Base-by-base conservation (phyloP, 2,888 invertebrate species). In the Morinoia aosen region DNA sequence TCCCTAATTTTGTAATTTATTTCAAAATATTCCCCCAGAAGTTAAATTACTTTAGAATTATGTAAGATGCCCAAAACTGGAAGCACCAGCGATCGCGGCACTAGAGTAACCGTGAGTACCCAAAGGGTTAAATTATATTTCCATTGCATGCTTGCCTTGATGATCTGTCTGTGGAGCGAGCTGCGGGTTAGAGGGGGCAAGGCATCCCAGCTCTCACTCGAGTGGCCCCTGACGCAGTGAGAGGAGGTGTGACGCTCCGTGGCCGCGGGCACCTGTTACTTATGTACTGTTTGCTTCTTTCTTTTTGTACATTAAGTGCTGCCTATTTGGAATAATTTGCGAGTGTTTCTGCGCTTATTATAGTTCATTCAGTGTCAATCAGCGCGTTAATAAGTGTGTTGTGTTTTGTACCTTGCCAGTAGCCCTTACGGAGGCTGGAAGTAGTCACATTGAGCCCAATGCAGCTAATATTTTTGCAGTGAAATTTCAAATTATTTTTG, bases 251-350 rank as follows among this genome's bases (percentile, higher is more conserved):
- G 90, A 19, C 90, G 90, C 48, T 90, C 40, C 40, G 39, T 19
- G 12, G 39, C 40, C 90, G 90, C 90, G 39, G 90, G n/a, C 90
- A 90, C 90, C 90, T 90, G 90, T 90, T 90, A 90, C 90, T 90
- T 88, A 88, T 88, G 88, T 88, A 61, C 61, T 61, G 0, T 7
- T 33, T 7, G 76, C 76, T 76, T 76, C 76, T 76, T 76, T 76
- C 8, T 33, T 76, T 76, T 8, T 33, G 16, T 76, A 76, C 76
- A 33, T 33, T 33, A 33, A 19, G 76, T 76, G 76, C 19, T 76
- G 76, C 2, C 76, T 33, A 76, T 16, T 76, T 76, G 76, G 3
- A 76, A 8, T 76, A 8, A 76, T 76, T 76, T 76, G 76, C 76
- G 0, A 33, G 33, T 76, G 76, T 76, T 76, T 76, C 25, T 48